Base-by-base conservation (phyloP, 1,140 invertebrate species). In the Coptotermes formosanus region DNA sequence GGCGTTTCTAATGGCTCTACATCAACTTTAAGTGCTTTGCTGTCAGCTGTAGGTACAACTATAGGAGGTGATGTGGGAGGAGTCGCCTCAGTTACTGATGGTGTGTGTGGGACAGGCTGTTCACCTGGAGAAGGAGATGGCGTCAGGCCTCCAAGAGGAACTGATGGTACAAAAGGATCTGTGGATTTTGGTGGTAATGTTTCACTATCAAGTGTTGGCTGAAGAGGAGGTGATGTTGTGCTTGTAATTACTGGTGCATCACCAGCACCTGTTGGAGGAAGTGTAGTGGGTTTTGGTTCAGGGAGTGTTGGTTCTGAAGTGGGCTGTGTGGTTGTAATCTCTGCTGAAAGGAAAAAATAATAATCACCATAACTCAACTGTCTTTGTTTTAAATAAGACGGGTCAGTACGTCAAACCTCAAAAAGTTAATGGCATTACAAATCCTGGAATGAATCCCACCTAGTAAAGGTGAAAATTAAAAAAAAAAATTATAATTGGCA, bases 11-110 rank as follows among this genome's bases (percentile, higher is more conserved):
- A 69, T 75, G 55, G 55, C n/a, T 48, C 30, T 32, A 38, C 45
- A 45, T 85, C 43, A 59, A 52, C 69, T 85, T 84, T 82, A 82
- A 55, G 87, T 85, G 84, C 86, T 59, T 81, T 87, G 87, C 43
- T 85, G 32, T 38, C 83, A 25, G 44, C 85, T 86, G 87, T 87
- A 86, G 55, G 89, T 86, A 64, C 89, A 86, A 82, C 32, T 30
- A 25, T 81, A 52, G 85, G 43, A 12, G 25, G 23, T 82, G 83
- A 43, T 75, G 55, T 82, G 75, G 85, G 19, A 81, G 83, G 82
- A 83, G 88, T 32, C 85, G 86, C 83, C 45, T 83, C 75, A 85
- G 84, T 84, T 64, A 85, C 64, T 86, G 82, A 25, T 81, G 75
- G 55, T 48, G 55, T 82, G 82, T 43, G 45, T 83, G 86, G 85